Percentiles rank a stretch among this genome's conserved stretches.
phyloP scores from a whole-genome alignment of 92 coral and sea anemone species.

The Umimayanthus kanabou region DNA sequence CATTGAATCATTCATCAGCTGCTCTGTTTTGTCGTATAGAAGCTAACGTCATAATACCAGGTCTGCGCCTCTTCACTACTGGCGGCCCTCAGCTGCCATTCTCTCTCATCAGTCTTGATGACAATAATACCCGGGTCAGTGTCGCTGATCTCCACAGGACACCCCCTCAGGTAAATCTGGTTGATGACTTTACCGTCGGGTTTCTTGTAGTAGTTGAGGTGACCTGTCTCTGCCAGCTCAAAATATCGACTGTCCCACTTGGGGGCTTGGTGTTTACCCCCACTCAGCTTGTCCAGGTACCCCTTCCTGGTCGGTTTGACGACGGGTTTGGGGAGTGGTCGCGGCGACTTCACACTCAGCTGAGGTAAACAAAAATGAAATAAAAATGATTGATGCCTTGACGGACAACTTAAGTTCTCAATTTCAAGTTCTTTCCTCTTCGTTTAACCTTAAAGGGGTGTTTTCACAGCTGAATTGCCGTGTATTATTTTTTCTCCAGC shows the following conservation, averaged over 20 bases:
- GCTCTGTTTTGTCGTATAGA: constrained; percentile 64
- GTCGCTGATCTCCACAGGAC: constrained; percentile 74
- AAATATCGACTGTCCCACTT: constrained; percentile 97
- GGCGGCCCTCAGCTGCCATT: constrained; percentile 77
- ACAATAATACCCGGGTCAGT: constrained; percentile 67
- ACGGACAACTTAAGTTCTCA: no score
- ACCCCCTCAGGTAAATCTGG: constrained; percentile 88
- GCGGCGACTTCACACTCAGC: constrained; percentile 70
- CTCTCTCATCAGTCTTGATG: constrained; percentile 85
- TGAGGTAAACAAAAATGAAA: constrained; percentile 18
- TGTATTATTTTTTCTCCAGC: no score
- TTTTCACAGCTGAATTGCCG: no score
- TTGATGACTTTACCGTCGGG: constrained; percentile 87
- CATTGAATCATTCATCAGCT: neutral
- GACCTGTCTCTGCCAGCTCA: constrained; percentile 85
- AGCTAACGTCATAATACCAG: constrained; percentile 75
- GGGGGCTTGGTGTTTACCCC: constrained; percentile 87
- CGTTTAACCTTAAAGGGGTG: no score
- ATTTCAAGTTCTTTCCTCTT: no score
- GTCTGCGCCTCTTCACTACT: constrained; percentile 75
- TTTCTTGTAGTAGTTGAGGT: constrained; percentile 83
- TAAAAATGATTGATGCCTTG: neutral
- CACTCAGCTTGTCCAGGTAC: constrained; percentile 84
- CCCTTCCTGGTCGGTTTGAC: constrained; percentile 85
- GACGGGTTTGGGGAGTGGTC: constrained; percentile 32